Percentiles rank a stretch among this genome's conserved stretches.
Conservation (phyloP, 2,888 invertebrate species). For the Leucoptera coffeella region DNA sequence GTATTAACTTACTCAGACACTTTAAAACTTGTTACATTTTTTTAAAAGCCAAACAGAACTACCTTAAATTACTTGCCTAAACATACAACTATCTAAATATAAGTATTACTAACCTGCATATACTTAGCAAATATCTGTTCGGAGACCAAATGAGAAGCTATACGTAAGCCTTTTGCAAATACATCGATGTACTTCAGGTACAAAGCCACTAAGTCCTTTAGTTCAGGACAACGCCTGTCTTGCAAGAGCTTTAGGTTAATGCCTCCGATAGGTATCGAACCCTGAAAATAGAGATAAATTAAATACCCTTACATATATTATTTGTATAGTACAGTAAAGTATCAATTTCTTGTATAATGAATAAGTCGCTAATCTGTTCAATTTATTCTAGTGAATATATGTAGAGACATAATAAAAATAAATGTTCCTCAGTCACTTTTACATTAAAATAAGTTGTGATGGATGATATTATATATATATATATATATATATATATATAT, state of each 20-base stretch:
- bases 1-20: too few relatives aligned
- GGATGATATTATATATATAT: too few relatives aligned
- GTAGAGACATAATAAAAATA: too few relatives aligned
- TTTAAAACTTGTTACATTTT: too few relatives aligned
- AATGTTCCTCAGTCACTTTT: too few relatives aligned
- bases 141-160: slow-evolving; percentile 41
- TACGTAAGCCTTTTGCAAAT: slow-evolving; percentile 46
- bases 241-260: slow-evolving; percentile 49
- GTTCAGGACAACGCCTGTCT: slow-evolving; percentile 39
- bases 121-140: slow-evolving; percentile 52
- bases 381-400: slow-evolving; percentile 56
- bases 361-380: slow-evolving; percentile 45
- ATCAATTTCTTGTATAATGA: slow-evolving; percentile 41
- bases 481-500: too few relatives aligned
- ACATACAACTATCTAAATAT: too few relatives aligned
- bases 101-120: slow-evolving; percentile 40
- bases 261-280: slow-evolving; percentile 53
- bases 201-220: slow-evolving; percentile 41
- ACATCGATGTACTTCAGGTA: slow-evolving; percentile 54
- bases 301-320: slow-evolving; percentile 54
- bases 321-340: slow-evolving; percentile 43
- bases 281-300: slow-evolving; percentile 37
- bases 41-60: too few relatives aligned
- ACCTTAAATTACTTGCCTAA: too few relatives aligned
- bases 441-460: too few relatives aligned